Conservation (phyloP, 2,113 vertebrate genomes). For the Platichthys stellatus region DNA sequence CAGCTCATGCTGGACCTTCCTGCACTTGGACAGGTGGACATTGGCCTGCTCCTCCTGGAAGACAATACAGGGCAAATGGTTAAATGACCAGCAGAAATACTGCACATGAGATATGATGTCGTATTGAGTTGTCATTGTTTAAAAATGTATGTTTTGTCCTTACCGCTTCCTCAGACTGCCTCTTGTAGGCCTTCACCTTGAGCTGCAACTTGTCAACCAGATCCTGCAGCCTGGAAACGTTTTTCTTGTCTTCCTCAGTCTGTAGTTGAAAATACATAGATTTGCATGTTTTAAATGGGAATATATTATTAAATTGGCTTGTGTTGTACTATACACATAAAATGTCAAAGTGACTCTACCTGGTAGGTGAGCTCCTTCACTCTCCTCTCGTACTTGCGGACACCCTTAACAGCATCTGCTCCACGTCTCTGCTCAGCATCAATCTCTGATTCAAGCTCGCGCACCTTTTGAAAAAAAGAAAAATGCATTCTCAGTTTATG, state of each 20-base stretch:
- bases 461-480: constrained; percentile 47
- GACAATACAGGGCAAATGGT: background rate
- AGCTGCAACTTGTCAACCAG: too few species aligned
- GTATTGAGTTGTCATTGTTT: background rate
- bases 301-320: background rate
- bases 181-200: too few species aligned
- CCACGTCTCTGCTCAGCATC: constrained; percentile 72
- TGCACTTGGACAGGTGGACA: constrained; percentile 77
- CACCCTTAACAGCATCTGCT: constrained; percentile 70
- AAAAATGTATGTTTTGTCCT: constrained; percentile 15
- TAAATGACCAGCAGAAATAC: background rate
- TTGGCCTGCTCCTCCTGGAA: constrained; percentile 79
- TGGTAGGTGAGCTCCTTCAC: constrained; percentile 77
- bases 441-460: constrained; percentile 67
- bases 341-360: constrained; percentile 30
- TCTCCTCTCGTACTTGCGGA: constrained; percentile 77
- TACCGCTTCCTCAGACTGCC: constrained; percentile 54
- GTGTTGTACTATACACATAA: background rate
- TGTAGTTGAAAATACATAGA: too few species aligned
- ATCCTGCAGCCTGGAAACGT: too few species aligned
- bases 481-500: background rate
- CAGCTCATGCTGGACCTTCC: constrained; percentile 85
- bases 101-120: background rate
- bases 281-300: background rate
- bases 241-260: too few species aligned